Evolutionary conservation across 2,888 invertebrate genomes (phyloP).

Genomic region (Lathronympha strigana): DNA sequence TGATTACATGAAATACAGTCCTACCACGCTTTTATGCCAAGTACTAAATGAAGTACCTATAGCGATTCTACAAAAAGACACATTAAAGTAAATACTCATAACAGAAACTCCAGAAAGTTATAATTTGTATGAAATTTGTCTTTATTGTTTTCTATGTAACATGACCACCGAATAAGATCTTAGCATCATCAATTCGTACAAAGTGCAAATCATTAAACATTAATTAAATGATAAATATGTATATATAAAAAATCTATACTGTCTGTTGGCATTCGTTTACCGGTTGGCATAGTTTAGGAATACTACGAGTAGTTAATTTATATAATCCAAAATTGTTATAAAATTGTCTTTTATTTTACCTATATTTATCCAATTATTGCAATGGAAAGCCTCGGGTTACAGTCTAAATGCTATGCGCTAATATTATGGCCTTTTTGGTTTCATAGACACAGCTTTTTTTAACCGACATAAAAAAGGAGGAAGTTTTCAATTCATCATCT

Average conservation of each 20-base stretch:
- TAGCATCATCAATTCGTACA: constrained; percentile 16
- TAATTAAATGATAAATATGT: constrained; percentile 31
- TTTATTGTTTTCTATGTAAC: constrained; percentile 11
- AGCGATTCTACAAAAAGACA: not conserved
- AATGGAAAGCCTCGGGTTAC: constrained; percentile 72
- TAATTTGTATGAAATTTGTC: not conserved
- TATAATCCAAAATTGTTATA: constrained; percentile 50
- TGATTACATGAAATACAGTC: not conserved
- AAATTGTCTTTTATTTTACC: constrained; percentile 61
- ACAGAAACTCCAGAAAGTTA: not conserved
- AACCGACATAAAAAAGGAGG: not conserved
- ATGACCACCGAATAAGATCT: constrained; percentile 10
- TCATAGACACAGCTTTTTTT: constrained; percentile 35
- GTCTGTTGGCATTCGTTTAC: constrained; percentile 62
- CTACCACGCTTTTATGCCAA: too few species aligned
- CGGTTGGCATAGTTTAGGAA: constrained; percentile 63
- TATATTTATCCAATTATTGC: constrained; percentile 56
- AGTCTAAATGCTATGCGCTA: constrained; percentile 66
- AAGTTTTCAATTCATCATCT: too few species aligned
- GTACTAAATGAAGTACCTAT: too few species aligned
- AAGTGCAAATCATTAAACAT: constrained; percentile 16
- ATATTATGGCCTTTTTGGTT: constrained; percentile 10
- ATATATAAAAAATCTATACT: constrained; percentile 36
- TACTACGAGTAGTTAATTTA: constrained; percentile 48
- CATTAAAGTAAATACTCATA: not conserved